A percentile compares a stretch with the other conserved stretches of the same genome.
These are phyloP conservation scores for Bembecia ichneumoniformis DNA, from an alignment of 2,888 invertebrate species.

Conservation along the genomic window DNA sequence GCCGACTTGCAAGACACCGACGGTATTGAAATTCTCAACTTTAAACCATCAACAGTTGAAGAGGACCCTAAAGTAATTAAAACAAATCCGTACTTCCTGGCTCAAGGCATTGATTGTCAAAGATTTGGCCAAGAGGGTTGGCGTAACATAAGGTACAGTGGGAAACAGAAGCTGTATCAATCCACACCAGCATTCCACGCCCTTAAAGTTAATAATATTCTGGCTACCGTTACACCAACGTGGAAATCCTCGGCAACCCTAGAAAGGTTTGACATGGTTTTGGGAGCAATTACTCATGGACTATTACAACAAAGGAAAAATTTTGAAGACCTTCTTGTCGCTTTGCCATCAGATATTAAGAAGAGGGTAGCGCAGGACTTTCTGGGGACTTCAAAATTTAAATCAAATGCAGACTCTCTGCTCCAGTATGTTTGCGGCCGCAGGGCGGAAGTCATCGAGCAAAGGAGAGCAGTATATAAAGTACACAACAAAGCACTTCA, in stretches of 20 bases:
- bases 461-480: slow-evolving; percentile 2
- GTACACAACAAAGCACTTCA: slow-evolving; percentile 1
- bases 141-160: slow-evolving; percentile 10
- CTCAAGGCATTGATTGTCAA: slow-evolving; percentile 6
- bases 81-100: background rate
- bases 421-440: slow-evolving; percentile 10
- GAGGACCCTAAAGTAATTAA: background rate
- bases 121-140: slow-evolving; percentile 5
- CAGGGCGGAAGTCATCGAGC: slow-evolving; percentile 4
- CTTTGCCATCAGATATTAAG: slow-evolving; percentile 3
- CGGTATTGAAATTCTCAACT: background rate
- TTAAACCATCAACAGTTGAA: background rate
- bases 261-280: slow-evolving; percentile 6
- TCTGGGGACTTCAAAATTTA: slow-evolving; percentile 7
- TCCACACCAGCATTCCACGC: slow-evolving; percentile 11
- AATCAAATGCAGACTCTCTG: slow-evolving; percentile 5
- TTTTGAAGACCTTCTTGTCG: slow-evolving; percentile 1
- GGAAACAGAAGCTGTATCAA: slow-evolving; percentile 12
- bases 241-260: slow-evolving; percentile 10
- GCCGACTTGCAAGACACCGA: background rate
- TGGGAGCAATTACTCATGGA: slow-evolving; percentile 9
- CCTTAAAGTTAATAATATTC: slow-evolving; percentile 7
- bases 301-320: slow-evolving; percentile 8
- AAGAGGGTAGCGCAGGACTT: slow-evolving; percentile 2
- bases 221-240: slow-evolving; percentile 9